Percentiles rank a stretch among this genome's conserved stretches.
Evolutionary conservation across 2,888 invertebrate genomes (phyloP).

Genomic region (Drosophila prostipennis): DNA sequence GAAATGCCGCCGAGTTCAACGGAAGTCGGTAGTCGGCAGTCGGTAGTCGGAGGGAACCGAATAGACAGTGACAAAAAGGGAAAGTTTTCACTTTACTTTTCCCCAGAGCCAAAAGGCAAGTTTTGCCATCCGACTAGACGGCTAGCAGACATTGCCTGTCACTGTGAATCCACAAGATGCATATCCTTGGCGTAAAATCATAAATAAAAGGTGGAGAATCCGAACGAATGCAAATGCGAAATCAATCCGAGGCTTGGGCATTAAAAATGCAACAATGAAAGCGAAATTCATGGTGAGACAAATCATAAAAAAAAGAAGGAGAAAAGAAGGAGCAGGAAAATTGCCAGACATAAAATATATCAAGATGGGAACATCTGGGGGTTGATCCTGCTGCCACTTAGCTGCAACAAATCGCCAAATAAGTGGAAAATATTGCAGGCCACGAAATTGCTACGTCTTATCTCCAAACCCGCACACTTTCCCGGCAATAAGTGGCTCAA

Average conservation of each 20-base stretch:
- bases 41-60: background rate
- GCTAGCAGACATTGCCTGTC: slow-evolving; percentile 51
- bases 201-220: slow-evolving; percentile 45
- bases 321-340: slow-evolving; percentile 32
- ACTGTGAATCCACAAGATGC: slow-evolving; percentile 34
- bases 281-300: slow-evolving; percentile 43
- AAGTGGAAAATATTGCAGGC: slow-evolving; percentile 77
- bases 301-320: slow-evolving; percentile 66
- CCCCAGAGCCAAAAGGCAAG: slow-evolving; percentile 16
- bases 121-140: slow-evolving; percentile 46
- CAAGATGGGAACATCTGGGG: slow-evolving; percentile 36
- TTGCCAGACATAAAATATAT: slow-evolving; percentile 63
- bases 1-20: slow-evolving; percentile 46
- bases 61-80: slow-evolving; percentile 50
- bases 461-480: slow-evolving; percentile 49
- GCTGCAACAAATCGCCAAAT: slow-evolving; percentile 73
- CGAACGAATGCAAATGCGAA: slow-evolving; percentile 60
- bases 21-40: slow-evolving; percentile 3
- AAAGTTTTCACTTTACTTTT: slow-evolving; percentile 66
- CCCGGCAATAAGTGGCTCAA: slow-evolving; percentile 20
- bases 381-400: slow-evolving; percentile 53
- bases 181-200: slow-evolving; percentile 37
- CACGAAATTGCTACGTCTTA: slow-evolving; percentile 70
- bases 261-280: slow-evolving; percentile 65
- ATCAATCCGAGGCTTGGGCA: slow-evolving; percentile 60